Evolutionary conservation across 2,888 invertebrate genomes (phyloP).

Genomic region (Bombyx huttoni): DNA sequence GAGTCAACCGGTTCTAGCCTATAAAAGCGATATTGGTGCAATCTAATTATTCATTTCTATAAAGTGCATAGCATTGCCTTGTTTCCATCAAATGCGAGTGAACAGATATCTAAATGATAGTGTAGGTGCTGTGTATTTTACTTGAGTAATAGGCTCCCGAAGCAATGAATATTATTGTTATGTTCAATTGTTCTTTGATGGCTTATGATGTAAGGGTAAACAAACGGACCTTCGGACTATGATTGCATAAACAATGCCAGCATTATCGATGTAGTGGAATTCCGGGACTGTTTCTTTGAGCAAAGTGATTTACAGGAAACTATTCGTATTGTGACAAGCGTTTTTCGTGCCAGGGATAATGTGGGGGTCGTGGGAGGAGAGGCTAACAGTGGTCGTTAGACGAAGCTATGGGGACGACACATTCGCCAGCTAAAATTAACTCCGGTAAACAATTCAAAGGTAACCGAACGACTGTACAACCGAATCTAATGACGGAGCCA

Average conservation of each 20-base stretch:
- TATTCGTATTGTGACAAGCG: slow-evolving; percentile 53
- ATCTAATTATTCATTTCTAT: slow-evolving; percentile 37
- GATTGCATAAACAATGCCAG: too few relatives aligned
- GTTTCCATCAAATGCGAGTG: slow-evolving; percentile 30
- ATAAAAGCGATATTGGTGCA: slow-evolving; percentile 33
- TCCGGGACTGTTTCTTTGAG: slow-evolving; percentile 3
- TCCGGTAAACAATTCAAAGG: slow-evolving; percentile 47
- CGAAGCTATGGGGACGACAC: slow-evolving; percentile 63
- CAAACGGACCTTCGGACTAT: background rate
- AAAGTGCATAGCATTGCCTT: slow-evolving; percentile 47
- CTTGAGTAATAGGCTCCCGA: slow-evolving; percentile 52
- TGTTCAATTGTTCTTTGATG: background rate
- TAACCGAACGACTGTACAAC: slow-evolving; percentile 62
- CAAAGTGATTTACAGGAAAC: slow-evolving; percentile 41
- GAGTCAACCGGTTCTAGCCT: slow-evolving; percentile 10
- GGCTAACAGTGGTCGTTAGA: slow-evolving; percentile 50
- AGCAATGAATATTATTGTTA: slow-evolving; percentile 27
- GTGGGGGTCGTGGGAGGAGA: slow-evolving; percentile 33
- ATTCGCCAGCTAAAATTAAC: slow-evolving; percentile 65
- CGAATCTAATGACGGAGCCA: slow-evolving; percentile 10
- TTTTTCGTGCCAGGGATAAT: slow-evolving; percentile 46
- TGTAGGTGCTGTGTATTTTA: slow-evolving; percentile 64
- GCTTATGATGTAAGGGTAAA: background rate
- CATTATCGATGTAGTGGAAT: too few relatives aligned
- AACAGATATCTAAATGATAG: slow-evolving; percentile 45